phyloP scores from a whole-genome alignment of 2,797 vertebrate genomes.

The Catharus ustulatus region DNA sequence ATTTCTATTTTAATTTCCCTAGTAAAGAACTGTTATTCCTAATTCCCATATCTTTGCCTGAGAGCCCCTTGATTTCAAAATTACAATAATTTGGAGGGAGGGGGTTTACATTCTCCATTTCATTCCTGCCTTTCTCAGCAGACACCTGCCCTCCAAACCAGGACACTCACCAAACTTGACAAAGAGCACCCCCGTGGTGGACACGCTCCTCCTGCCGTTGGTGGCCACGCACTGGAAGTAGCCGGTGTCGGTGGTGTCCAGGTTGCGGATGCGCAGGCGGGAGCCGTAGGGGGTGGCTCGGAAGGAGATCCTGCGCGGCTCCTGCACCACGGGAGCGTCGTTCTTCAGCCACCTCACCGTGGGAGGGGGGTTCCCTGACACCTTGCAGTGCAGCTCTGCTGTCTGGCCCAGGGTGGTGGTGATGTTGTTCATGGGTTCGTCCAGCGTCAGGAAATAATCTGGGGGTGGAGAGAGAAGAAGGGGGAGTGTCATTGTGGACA shows the following conservation, averaged over 20 bases:
- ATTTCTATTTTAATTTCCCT: too few relatives aligned
- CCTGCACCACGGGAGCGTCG: constrained; percentile 94
- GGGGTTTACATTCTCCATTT: too few relatives aligned
- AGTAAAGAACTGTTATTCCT: too few relatives aligned
- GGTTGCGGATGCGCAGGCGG: constrained; percentile 91
- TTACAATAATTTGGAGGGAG: too few relatives aligned
- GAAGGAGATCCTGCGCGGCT: constrained; percentile 90
- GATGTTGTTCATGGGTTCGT: constrained; percentile 97
- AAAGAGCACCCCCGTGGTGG: constrained; percentile 93
- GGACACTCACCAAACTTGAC: constrained; percentile 92
- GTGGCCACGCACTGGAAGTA: constrained; percentile 97
- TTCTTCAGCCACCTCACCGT: constrained; percentile 95
- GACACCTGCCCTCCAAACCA: too few relatives aligned
- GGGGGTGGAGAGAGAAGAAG: neutral
- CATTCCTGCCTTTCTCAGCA: too few relatives aligned
- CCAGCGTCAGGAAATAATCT: constrained; percentile 87
- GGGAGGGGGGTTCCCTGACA: constrained; percentile 88
- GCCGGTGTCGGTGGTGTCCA: constrained; percentile 96
- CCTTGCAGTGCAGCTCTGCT: constrained; percentile 90
- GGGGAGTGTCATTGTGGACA: neutral
- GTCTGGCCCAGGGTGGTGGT: constrained; percentile 94
- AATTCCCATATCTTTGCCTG: too few relatives aligned
- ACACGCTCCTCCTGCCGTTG: constrained; percentile 87
- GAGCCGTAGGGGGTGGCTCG: constrained; percentile 87
- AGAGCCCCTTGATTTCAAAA: too few relatives aligned